Base-by-base conservation (phyloP, 2,797 vertebrate species). In the Myotis findleyi region DNA sequence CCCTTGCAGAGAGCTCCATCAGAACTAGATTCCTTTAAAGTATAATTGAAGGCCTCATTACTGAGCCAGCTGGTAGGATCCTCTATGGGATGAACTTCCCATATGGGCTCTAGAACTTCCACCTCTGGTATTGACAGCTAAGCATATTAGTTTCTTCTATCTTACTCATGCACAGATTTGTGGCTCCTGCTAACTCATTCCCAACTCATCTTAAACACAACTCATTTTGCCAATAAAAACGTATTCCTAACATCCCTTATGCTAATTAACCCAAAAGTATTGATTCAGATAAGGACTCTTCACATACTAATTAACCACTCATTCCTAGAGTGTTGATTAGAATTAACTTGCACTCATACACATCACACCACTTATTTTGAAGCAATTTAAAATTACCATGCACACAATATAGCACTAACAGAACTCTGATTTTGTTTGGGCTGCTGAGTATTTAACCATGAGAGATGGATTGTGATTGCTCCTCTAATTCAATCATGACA, bases 281-380 rank as follows among this genome's bases (percentile, higher is more conserved):
- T 91, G 66, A 96, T 96, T 94, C 71, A 95, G 30, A 84, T 86
- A 96, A 97, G 88, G 55, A 66, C 93, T 95, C 97, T 95, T 92
- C 82, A 94, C 93, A 95, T 68, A 92, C 81, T 92, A 97, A 97
- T 97, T 94, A 96, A 85, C 51, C 81, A 92, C 90, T 97, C 73
- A 68, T 77, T 86, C 23, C n/a, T 90, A 41, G 87, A 92, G 84
- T 86, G 90, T 16, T 94, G 93, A 97, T 95, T 89, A 71, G 73
- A 73, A 88, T 82, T 94, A 92, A 86, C 92, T 84, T 76, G 85
- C 73, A 95, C 90, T 73, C 72, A 94, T 69, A 91, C 55, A 81
- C 33, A 79, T 57, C 47, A 55, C 3, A 44, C 27, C 88, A 92
- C 92, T 97, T 94, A 47, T 4, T 59, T 66, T 89, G 49, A 87